Evolutionary conservation across 2,113 vertebrate species (phyloP).

Genomic region (Megaceryle torquata): DNA sequence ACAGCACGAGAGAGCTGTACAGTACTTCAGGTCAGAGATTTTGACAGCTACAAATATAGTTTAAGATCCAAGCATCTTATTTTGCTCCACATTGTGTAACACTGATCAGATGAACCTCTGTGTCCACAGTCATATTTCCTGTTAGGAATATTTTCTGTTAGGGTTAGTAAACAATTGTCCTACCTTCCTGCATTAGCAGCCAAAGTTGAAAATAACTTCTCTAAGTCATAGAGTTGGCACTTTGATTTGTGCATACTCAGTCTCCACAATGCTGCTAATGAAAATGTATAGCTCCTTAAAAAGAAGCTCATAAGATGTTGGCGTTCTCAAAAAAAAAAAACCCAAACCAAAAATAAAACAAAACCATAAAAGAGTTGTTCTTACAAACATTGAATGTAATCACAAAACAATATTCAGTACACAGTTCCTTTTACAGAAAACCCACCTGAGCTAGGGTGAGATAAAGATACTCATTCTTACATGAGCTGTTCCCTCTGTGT

Average conservation of each 20-base stretch:
- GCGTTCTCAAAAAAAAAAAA: not conserved
- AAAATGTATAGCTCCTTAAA: not conserved
- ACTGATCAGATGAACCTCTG: not conserved
- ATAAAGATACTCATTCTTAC: not conserved
- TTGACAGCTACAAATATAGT: not conserved
- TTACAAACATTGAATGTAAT: not conserved
- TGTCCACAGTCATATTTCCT: not conserved
- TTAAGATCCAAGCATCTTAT: not conserved
- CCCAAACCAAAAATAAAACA: not conserved
- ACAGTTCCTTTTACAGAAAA: not conserved
- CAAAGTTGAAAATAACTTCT: not conserved
- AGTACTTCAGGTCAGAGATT: not conserved
- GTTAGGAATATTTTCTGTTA: not conserved
- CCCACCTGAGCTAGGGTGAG: not conserved
- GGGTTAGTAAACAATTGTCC: not conserved
- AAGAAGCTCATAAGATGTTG: not conserved
- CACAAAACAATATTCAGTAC: not conserved
- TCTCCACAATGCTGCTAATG: not conserved
- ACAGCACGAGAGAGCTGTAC: not conserved
- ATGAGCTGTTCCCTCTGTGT: not conserved
- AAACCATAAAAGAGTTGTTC: not conserved
- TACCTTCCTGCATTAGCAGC: not conserved
- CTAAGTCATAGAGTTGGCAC: not conserved
- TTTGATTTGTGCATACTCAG: not conserved
- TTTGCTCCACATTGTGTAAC: not conserved